Base-by-base conservation (phyloP, 2,797 vertebrate species). In the Myotis myotis region DNA sequence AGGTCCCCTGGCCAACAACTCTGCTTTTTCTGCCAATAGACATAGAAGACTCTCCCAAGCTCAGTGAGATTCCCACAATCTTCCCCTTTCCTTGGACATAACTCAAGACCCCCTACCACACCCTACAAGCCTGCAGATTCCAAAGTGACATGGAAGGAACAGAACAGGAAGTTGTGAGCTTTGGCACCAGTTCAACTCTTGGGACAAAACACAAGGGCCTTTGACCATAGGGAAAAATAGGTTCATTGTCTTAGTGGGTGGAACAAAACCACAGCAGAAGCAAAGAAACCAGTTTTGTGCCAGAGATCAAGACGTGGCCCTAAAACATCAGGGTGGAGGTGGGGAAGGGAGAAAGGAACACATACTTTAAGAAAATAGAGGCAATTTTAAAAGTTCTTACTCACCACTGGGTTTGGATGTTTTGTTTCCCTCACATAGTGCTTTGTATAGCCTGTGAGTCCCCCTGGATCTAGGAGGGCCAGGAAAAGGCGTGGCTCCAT, bases 181-280 rank as follows among this genome's bases (percentile, higher is more conserved):
- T 57, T 86, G 91, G 91, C 91, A 76, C 23, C 28, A 60, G 68
- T 81, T 94, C 80, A 71, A 93, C 41, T 66, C 87, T 82, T 55
- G 10, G 19, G 28, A 11, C 81, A 80, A 82, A 96, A 97, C 95
- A 96, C 51, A 91, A 93, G 68, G 72, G 86, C 95, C 94, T 97
- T 95, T 96, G 91, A 97, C 74, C 74, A 75, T 2, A 72, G 71
- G 23, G 44, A 78, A 92, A 85, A 97, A 94, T 91, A 66, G 87
- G 36, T 19, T 62, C 74, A 93, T 97, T 96, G 97, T 97, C 64
- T 94, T 53, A 6, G 57, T 86, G 89, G 96, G 96, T 94, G 95
- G 91, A 79, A 85, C 94, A 68, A 91, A 93, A 93, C 44, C 70
- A 75, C 12, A 75, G 74, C 68, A 71, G 16, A 64, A 92, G 84